Conservation (phyloP, 2,888 invertebrate genomes). For the Brenthis hecate region DNA sequence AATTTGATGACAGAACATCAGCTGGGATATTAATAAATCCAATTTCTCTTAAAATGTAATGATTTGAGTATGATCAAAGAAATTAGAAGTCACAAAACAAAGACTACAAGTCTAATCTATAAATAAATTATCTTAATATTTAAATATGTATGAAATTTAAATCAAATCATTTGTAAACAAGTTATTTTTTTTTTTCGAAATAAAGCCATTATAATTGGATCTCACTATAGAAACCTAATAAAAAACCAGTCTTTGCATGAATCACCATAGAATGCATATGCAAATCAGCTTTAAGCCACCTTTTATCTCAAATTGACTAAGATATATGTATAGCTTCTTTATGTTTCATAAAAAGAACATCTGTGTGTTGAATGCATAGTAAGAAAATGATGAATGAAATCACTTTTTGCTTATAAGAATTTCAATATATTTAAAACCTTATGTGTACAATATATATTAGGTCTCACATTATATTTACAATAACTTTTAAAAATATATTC, state of each 20-base stretch:
- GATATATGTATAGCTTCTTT: conserved; percentile 1
- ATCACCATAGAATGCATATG: not conserved
- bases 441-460: not conserved
- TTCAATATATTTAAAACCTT: not conserved
- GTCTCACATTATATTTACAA: too few species aligned
- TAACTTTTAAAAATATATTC: too few species aligned
- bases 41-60: too few species aligned
- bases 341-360: not conserved
- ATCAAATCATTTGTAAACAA: too few species aligned
- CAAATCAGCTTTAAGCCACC: conserved; percentile 8
- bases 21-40: too few species aligned
- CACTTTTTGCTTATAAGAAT: not conserved
- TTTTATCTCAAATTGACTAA: conserved; percentile 8
- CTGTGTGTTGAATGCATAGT: not conserved
- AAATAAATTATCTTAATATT: too few species aligned
- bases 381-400: conserved; percentile 1
- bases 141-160: too few species aligned
- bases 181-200: too few species aligned
- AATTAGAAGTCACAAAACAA: too few species aligned
- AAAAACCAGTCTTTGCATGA: not conserved
- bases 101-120: too few species aligned
- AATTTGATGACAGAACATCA: too few species aligned
- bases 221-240: not conserved
- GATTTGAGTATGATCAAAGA: too few species aligned
- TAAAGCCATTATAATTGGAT: not conserved